A percentile compares a stretch with the other conserved stretches of the same genome.
phyloP scores from a whole-genome alignment of 2,888 invertebrate genomes.

The Parasteatoda lunata region DNA sequence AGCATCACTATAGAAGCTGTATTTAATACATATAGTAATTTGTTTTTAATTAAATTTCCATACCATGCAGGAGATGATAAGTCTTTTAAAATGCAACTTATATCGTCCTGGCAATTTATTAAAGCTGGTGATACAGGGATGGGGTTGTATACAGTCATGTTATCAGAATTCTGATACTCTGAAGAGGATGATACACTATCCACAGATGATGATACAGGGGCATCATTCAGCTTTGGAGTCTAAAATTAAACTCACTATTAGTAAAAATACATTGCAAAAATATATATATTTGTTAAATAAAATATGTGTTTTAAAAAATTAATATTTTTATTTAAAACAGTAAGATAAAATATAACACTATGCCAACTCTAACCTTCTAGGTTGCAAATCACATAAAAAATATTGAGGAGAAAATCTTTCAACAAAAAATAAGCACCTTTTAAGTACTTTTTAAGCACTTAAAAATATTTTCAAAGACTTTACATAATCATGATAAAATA shows the following conservation, averaged over 20 bases:
- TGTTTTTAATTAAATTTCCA: neutral
- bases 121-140: conserved; percentile 42
- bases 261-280: too few relatives aligned
- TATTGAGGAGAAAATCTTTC: too few relatives aligned
- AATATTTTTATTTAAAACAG: too few relatives aligned
- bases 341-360: too few relatives aligned
- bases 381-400: too few relatives aligned
- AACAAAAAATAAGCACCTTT: too few relatives aligned
- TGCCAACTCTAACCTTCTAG: too few relatives aligned
- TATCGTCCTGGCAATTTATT: conserved; percentile 46
- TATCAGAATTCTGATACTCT: conserved; percentile 54
- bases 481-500: too few relatives aligned
- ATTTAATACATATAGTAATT: neutral
- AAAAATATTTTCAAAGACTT: too few relatives aligned
- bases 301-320: too few relatives aligned
- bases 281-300: too few relatives aligned
- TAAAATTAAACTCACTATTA: neutral
- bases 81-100: conserved; percentile 32
- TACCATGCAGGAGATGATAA: conserved; percentile 58
- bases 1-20: neutral
- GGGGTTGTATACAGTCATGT: conserved; percentile 19
- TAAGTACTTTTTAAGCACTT: too few relatives aligned
- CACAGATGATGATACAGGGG: neutral
- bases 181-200: conserved; percentile 46
- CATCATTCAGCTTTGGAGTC: conserved; percentile 9